Evolutionary conservation across 2,888 invertebrate genomes (phyloP), one percentile per base, ranked within the genome.

Genomic region (Seira musarum): DNA sequence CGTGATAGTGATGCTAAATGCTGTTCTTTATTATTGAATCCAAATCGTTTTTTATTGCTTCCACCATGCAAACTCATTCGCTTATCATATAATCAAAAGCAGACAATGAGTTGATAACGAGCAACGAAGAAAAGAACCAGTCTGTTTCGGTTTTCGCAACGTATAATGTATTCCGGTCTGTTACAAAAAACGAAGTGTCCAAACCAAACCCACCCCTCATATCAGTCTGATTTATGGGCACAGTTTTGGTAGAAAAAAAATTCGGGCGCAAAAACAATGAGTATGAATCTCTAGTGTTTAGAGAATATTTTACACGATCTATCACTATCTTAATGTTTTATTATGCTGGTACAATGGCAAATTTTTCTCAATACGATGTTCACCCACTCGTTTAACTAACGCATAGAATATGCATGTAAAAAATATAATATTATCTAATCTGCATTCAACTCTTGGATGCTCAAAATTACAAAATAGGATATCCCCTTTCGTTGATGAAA

Each of bases 181-280:
- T 69, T 76, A 76, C 76, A 60, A 69, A 65, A 30, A 64, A 15
- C 49, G 22, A 25, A 25, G 35, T 61, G 15, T 21, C 15, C 25
- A 63, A 24, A 76, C 13, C 13, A 40, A 8, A 53, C 69, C 76
- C 76, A 64, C 25, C 76, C 63, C 69, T 64, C 63, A 63, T 69
- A 68, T 69, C 53, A 49, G 10, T 49, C 64, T 76, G 76, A 76
- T 76, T 76, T 76, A 76, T 76, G 76, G 75, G 24, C 15, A 25
- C 25, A 30, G 10, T 65, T 30, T 65, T 60, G 19, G 6, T 6
- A 35, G 66, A 74, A 74, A 65, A 19, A 8, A n/a, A n/a, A n/a
- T 21, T 49, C 46, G n/a, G 64, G 19, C 65, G 21, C 8, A 40
- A 40, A 74, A 60, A 22, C 60, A 60, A 57, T 66, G 65, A 35